These are phyloP conservation scores for Trichosurus vulpecula DNA, from an alignment of 2,797 vertebrate genomes.

Conservation along the genomic window DNA sequence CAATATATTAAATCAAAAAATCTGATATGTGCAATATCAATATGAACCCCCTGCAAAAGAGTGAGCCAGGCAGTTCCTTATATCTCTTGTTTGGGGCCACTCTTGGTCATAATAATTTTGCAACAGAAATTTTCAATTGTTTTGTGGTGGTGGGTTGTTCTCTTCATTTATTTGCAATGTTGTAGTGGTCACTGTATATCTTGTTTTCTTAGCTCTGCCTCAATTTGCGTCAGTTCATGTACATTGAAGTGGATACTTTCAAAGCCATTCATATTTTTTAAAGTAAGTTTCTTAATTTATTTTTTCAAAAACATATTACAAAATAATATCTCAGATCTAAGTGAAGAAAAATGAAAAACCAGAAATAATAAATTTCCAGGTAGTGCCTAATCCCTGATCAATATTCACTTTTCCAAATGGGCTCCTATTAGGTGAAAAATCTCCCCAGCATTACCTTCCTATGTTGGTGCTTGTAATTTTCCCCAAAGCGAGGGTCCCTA, in stretches of 20 bases:
- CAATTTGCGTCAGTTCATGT: neutral
- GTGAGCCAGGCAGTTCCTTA: neutral
- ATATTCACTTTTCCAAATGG: neutral
- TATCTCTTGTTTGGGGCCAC: neutral
- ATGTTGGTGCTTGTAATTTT: neutral
- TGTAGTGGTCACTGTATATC: neutral
- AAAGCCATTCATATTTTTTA: slow-evolving; percentile 44
- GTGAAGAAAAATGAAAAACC: slow-evolving; percentile 55
- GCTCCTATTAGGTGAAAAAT: neutral
- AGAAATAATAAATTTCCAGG: neutral
- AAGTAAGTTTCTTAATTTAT: slow-evolving; percentile 15
- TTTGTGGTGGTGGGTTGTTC: neutral
- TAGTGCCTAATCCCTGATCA: neutral
- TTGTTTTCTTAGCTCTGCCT: neutral
- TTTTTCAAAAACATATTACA: slow-evolving; percentile 8
- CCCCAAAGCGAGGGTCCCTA: neutral
- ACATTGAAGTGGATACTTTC: slow-evolving; percentile 28
- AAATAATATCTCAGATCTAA: slow-evolving; percentile 48
- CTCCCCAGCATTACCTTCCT: neutral
- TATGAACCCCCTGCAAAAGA: neutral
- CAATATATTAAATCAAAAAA: neutral
- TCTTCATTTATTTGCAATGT: neutral
- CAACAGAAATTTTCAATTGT: neutral
- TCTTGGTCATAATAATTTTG: neutral
- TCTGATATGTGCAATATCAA: neutral